Evolutionary conservation across 2,797 vertebrate species (phyloP), one percentile per base, ranked within the genome.

Genomic region (Chloroceryle inda): DNA sequence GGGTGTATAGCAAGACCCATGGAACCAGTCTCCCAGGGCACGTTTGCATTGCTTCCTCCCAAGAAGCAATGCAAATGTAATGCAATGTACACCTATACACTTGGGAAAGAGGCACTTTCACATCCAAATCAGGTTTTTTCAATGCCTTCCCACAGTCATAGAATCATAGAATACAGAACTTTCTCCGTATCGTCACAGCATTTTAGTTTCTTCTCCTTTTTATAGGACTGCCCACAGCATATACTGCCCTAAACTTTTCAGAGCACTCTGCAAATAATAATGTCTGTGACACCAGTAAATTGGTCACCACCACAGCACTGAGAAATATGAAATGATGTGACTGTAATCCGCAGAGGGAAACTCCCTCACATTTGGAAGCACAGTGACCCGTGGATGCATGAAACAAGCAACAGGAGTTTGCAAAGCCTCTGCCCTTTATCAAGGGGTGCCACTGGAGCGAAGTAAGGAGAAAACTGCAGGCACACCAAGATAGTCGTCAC

Each of bases 1-100:
- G 10, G 55, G 11, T 0, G 0, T 14, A 8, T 4, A 29, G 33
- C 24, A 31, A 26, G 4, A 61, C 22, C 19, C 2, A 0, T 2
- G 4, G 26, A 44, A 61, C 24, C 42, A 1, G 20, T 6, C 19
- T n/a, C 49, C 58, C 33, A 18, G 7, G 37, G 23, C 0, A 0
- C 0, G 0, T 27, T 71, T 8, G 13, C 5, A 2, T 7, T 17
- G 6, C 14, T 38, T 26, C 20, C 27, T 56, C 29, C 44, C 31
- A 24, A 17, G 33, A 40, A 11, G n/a, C 44, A 71, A 59, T 31
- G 9, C 58, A 35, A 35, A 35, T 35, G 35, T 35, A 35, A 35
- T 35, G 35, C 35, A 35, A 35, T 35, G 29, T 44, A 31, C 7
- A 53, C 23, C 45, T n/a, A 6, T 0, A 0, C 21, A 20, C 44